phyloP scores from a whole-genome alignment of 1,140 invertebrate species.

The Drosophila pandora region DNA sequence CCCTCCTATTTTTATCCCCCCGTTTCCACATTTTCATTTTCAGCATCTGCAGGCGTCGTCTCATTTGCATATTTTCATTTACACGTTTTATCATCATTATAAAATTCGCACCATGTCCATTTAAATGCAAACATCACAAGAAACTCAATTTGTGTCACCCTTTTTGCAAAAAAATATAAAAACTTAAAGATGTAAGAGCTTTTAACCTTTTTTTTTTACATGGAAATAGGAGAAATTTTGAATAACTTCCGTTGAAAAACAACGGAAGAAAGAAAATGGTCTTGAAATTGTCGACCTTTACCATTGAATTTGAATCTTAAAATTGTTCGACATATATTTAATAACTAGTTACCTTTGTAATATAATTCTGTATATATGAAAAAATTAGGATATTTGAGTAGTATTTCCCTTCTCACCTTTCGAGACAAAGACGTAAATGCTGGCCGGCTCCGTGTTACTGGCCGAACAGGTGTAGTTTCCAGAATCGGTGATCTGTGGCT shows the following conservation, averaged over 20 bases:
- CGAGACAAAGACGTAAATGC: constrained; percentile 94
- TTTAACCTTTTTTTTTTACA: not conserved
- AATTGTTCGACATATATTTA: too few relatives aligned
- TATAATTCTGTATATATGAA: too few relatives aligned
- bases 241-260: too few relatives aligned
- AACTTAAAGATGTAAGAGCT: not conserved
- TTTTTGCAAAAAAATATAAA: not conserved
- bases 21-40: constrained; percentile 22
- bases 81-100: constrained; percentile 55
- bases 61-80: constrained; percentile 72
- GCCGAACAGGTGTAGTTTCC: constrained; percentile 96
- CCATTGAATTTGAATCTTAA: too few relatives aligned
- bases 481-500: constrained; percentile 93
- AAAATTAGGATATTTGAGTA: too few relatives aligned
- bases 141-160: constrained; percentile 39
- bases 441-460: constrained; percentile 94
- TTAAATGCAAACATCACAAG: constrained; percentile 67
- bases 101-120: constrained; percentile 51
- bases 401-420: constrained; percentile 87
- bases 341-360: too few relatives aligned
- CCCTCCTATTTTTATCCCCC: not conserved
- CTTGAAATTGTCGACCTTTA: too few relatives aligned
- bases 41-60: constrained; percentile 64
- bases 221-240: too few relatives aligned
- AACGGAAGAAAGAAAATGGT: too few relatives aligned